Evolutionary conservation across 1,140 invertebrate species (phyloP), one percentile per base, ranked within the genome.

Genomic region (Pectinophora gossypiella): DNA sequence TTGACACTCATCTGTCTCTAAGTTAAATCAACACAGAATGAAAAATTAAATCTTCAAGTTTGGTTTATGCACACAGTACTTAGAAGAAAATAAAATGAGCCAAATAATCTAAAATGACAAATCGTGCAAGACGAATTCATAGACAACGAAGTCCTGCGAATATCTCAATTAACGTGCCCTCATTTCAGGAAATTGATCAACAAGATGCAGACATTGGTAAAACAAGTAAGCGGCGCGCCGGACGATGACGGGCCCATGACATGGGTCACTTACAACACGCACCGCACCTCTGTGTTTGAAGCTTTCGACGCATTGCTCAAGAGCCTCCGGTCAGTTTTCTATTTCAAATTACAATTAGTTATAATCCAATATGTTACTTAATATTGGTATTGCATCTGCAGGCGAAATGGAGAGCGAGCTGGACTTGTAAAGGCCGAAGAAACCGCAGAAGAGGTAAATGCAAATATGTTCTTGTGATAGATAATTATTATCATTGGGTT

Each of bases 361-460:
- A 23, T 4, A 23, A n/a, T n/a, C n/a, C n/a, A n/a, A n/a, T n/a
- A n/a, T n/a, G 22, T 10, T 23, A 23, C 22, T 5, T 23, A 23
- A 23, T 23, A 23, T 13, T 43, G 36, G 1, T 47, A 9, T 47
- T 23, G 1, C 54, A n/a, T 63, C 1, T 15, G 7, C 60, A 81
- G 77, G 19, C 54, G 68, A n/a, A 72, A 67, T 46, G 77, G 77
- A 0, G 54, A 62, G 44, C 62, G 66, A n/a, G 59, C 65, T 22
- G 65, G 64, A 0, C 48, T 72, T 6, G 42, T 78, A 5, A 61
- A 67, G 27, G 42, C 62, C 1, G 5, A 27, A 1, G 55, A 68
- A 45, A 53, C 53, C n/a, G 43, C 16, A 1, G 55, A 58, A 47
- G 65, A 54, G 59, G 61, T 20, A 44, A 44, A 2, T 4, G 38